Conservation (phyloP, 2,797 vertebrate species). For the Trematomus bernacchii region DNA sequence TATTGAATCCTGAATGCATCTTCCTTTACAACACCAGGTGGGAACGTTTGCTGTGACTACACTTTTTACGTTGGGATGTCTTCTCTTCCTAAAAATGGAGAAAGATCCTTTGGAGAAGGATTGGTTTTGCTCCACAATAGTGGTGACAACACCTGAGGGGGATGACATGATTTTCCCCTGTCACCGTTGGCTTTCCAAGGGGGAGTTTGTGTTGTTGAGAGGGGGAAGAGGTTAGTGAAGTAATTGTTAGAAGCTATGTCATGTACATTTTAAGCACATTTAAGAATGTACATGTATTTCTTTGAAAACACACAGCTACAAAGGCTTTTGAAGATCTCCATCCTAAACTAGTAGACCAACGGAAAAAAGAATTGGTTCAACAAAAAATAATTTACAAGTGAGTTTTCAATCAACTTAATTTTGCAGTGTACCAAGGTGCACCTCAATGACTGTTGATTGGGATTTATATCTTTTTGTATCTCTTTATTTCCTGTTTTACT, state of each 20-base stretch:
- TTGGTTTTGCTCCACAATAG: slow-evolving; percentile 62
- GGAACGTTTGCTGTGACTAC: slow-evolving; percentile 34
- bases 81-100: slow-evolving; percentile 64
- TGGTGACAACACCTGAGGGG: slow-evolving; percentile 54
- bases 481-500: background rate
- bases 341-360: slow-evolving; percentile 29
- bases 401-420: background rate
- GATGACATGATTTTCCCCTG: slow-evolving; percentile 66
- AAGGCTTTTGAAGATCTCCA: slow-evolving; percentile 51
- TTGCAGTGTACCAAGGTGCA: too few species aligned
- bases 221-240: slow-evolving; percentile 57
- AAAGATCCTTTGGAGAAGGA: slow-evolving; percentile 52
- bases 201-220: slow-evolving; percentile 55
- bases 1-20: background rate
- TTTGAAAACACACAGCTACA: slow-evolving; percentile 34
- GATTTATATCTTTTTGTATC: too few species aligned
- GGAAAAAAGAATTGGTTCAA: slow-evolving; percentile 33
- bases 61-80: slow-evolving; percentile 35
- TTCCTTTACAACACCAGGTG: slow-evolving; percentile 22
- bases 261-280: background rate
- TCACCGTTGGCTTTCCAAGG: slow-evolving; percentile 60
- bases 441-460: background rate
- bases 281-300: background rate
- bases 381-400: slow-evolving; percentile 41
- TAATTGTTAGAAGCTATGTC: background rate